These are phyloP conservation scores for Drosophila orosa DNA, from an alignment of 1,140 invertebrate genomes.

Conservation along the genomic window DNA sequence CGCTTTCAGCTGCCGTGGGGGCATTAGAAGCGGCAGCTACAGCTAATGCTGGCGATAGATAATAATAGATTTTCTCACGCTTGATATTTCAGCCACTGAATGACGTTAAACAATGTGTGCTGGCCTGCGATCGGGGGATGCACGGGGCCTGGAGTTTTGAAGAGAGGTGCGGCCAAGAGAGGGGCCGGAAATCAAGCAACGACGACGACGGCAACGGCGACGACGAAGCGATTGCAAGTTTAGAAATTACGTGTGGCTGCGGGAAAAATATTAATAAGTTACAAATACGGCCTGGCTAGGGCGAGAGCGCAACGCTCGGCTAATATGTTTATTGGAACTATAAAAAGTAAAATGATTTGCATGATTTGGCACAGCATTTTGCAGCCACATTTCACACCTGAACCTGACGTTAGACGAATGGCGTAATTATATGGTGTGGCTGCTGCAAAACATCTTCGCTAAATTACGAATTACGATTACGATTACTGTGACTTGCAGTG, in stretches of 20 bases:
- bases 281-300: slow-evolving; percentile 53
- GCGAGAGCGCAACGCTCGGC: slow-evolving; percentile 45
- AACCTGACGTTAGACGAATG: slow-evolving; percentile 40
- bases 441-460: slow-evolving; percentile 62
- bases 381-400: slow-evolving; percentile 67
- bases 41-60: slow-evolving; percentile 65
- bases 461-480: slow-evolving; percentile 54
- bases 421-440: slow-evolving; percentile 54
- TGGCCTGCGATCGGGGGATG: slow-evolving; percentile 38
- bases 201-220: slow-evolving; percentile 48
- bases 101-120: slow-evolving; percentile 82
- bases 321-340: slow-evolving; percentile 77
- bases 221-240: slow-evolving; percentile 57
- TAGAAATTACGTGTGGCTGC: slow-evolving; percentile 73
- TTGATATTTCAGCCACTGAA: slow-evolving; percentile 80
- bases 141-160: slow-evolving; percentile 1
- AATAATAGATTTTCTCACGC: slow-evolving; percentile 83
- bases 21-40: slow-evolving; percentile 50
- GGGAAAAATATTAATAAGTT: slow-evolving; percentile 77
- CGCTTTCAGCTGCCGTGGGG: slow-evolving; percentile 56
- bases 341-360: slow-evolving; percentile 72
- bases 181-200: slow-evolving; percentile 74
- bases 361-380: slow-evolving; percentile 69
- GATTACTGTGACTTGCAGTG: slow-evolving; percentile 8
- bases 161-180: slow-evolving; percentile 17